Conservation (phyloP, 2,797 vertebrate genomes). For the Pelodytes ibericus region DNA sequence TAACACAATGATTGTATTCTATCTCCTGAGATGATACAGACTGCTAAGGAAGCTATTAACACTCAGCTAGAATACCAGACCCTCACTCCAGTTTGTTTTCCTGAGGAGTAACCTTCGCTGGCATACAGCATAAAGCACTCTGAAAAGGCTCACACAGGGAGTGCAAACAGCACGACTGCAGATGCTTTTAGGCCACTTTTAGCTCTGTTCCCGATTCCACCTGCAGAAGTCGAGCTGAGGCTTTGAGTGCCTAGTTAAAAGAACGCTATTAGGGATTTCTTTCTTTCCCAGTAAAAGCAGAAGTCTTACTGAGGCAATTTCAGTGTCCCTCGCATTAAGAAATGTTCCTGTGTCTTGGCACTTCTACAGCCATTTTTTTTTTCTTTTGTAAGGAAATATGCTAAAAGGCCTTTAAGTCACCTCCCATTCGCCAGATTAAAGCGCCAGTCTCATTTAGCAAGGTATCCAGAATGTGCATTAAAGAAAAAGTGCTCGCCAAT, state of each 20-base stretch:
- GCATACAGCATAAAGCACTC: constrained; percentile 57
- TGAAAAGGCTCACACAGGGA: constrained; percentile 60
- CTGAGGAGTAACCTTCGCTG: constrained; percentile 55
- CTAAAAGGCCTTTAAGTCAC: constrained; percentile 71
- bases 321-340: constrained; percentile 70
- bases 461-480: constrained; percentile 45
- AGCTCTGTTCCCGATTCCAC: constrained; percentile 64
- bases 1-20: constrained; percentile 20
- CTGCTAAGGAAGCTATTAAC: constrained; percentile 59
- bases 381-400: constrained; percentile 73
- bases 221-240: constrained; percentile 67
- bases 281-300: constrained; percentile 64
- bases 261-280: constrained; percentile 72
- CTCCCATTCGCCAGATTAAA: constrained; percentile 59
- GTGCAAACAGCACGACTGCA: constrained; percentile 64
- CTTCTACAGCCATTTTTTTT: constrained; percentile 74
- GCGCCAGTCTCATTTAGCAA: constrained; percentile 25
- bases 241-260: constrained; percentile 75
- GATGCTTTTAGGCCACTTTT: constrained; percentile 70
- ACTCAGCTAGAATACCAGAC: constrained; percentile 63
- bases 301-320: constrained; percentile 62
- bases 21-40: constrained; percentile 30
- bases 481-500: constrained; percentile 22
- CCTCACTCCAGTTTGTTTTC: constrained; percentile 60
- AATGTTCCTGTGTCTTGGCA: constrained; percentile 67